A percentile compares a stretch with the other conserved stretches of the same genome.
Evolutionary conservation across 1,140 invertebrate species (phyloP).

Genomic region (Mactra quadrangularis): DNA sequence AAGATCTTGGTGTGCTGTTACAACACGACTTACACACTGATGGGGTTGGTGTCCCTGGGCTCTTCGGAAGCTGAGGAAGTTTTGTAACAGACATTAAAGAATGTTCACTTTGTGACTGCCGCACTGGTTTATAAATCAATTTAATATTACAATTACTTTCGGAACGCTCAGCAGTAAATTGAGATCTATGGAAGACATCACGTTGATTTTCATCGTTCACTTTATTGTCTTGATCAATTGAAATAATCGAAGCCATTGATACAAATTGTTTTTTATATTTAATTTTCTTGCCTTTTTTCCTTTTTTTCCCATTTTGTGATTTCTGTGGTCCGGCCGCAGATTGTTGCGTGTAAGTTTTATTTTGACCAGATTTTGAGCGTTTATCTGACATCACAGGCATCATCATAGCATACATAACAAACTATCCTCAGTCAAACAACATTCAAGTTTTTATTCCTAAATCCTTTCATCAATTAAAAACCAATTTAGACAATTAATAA

Average conservation of each 20-base stretch:
- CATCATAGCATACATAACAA: slow-evolving; percentile 10
- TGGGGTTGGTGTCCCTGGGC: slow-evolving; percentile 15
- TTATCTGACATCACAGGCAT: slow-evolving; percentile 49
- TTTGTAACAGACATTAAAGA: slow-evolving; percentile 42
- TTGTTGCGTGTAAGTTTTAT: slow-evolving; percentile 26
- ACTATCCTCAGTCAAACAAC: background rate
- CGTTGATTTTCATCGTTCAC: background rate
- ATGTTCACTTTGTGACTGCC: slow-evolving; percentile 28
- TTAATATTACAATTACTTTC: slow-evolving; percentile 18
- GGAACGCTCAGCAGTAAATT: background rate
- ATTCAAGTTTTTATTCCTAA: background rate
- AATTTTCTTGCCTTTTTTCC: slow-evolving; percentile 51
- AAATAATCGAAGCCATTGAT: slow-evolving; percentile 39
- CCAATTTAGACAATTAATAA: background rate
- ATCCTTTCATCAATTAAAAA: background rate
- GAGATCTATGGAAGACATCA: background rate
- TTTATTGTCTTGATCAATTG: slow-evolving; percentile 38
- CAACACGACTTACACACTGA: background rate
- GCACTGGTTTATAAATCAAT: slow-evolving; percentile 32
- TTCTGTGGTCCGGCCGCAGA: background rate
- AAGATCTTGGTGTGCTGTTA: slow-evolving; percentile 35
- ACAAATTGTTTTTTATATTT: slow-evolving; percentile 51
- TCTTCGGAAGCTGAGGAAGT: slow-evolving; percentile 44
- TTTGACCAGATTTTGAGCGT: background rate
- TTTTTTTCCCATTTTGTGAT: slow-evolving; percentile 30